A percentile compares a stretch with the other conserved stretches of the same genome.
phyloP scores from a whole-genome alignment of 2,113 vertebrate genomes.

The Dicerorhinus sumatrensis region DNA sequence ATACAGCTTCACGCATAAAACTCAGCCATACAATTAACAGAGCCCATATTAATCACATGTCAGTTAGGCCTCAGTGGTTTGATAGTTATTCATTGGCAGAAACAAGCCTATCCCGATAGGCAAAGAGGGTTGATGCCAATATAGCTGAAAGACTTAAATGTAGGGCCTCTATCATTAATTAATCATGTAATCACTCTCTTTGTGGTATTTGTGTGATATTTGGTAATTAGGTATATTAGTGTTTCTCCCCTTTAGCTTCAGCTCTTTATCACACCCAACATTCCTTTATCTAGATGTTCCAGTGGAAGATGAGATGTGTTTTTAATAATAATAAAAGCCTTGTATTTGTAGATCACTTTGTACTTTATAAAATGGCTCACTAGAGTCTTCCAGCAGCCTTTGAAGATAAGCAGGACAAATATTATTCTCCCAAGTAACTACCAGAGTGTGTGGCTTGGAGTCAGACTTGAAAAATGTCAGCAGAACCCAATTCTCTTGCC shows the following conservation, averaged over 20 bases:
- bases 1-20: conserved; percentile 55
- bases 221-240: conserved; percentile 41
- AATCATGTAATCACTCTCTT: not conserved
- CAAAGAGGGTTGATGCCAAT: conserved; percentile 4
- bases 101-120: conserved; percentile 35
- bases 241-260: not conserved
- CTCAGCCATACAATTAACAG: conserved; percentile 55
- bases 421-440: conserved; percentile 31
- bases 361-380: conserved; percentile 55
- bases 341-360: conserved; percentile 47
- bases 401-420: conserved; percentile 49
- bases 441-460: not conserved
- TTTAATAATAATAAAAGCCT: conserved; percentile 65
- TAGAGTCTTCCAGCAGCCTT: conserved; percentile 34
- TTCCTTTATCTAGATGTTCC: not conserved
- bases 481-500: not conserved
- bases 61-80: conserved; percentile 66
- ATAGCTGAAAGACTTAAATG: not conserved
- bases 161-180: not conserved
- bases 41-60: conserved; percentile 47
- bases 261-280: not conserved
- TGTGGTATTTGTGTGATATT: not conserved
- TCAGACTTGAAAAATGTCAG: not conserved
- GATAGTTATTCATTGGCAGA: conserved; percentile 37
- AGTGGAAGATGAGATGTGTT: conserved; percentile 32